Percentiles rank a stretch among this genome's conserved stretches.
Conservation (phyloP, 2,113 vertebrate genomes). For the Myotis yumanensis region DNA sequence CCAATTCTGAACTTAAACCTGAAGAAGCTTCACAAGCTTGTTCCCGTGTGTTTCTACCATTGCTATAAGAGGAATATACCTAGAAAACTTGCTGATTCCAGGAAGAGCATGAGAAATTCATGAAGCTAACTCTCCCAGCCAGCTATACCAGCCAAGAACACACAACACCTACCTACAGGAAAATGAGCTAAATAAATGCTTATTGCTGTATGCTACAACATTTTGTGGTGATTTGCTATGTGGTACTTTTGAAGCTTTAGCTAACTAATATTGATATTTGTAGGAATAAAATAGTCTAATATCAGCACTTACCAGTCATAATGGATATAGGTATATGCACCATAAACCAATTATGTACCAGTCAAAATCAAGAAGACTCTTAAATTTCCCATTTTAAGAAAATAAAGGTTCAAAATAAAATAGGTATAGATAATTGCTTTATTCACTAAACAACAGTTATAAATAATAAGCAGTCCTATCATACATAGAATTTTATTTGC, state of each 20-base stretch:
- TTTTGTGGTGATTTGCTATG: neutral
- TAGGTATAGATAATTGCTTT: neutral
- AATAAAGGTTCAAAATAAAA: neutral
- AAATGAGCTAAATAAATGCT: neutral
- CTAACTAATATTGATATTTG: neutral
- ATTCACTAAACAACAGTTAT: neutral
- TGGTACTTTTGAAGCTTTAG: neutral
- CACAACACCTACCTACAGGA: neutral
- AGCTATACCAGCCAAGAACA: neutral
- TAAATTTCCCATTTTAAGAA: conserved; percentile 31
- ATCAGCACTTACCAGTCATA: neutral
- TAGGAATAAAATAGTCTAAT: neutral
- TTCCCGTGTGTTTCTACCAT: neutral
- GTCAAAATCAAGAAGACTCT: neutral
- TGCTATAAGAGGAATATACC: neutral
- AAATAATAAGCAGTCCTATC: neutral
- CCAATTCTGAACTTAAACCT: neutral
- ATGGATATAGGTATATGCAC: neutral
- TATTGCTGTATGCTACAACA: neutral
- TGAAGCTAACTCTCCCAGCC: neutral
- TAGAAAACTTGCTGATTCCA: neutral
- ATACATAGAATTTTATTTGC: neutral
- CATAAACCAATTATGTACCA: neutral
- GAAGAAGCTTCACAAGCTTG: neutral
- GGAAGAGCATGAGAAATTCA: neutral